Conservation (phyloP, 2,113 vertebrate genomes). For the Melierax canorus region DNA sequence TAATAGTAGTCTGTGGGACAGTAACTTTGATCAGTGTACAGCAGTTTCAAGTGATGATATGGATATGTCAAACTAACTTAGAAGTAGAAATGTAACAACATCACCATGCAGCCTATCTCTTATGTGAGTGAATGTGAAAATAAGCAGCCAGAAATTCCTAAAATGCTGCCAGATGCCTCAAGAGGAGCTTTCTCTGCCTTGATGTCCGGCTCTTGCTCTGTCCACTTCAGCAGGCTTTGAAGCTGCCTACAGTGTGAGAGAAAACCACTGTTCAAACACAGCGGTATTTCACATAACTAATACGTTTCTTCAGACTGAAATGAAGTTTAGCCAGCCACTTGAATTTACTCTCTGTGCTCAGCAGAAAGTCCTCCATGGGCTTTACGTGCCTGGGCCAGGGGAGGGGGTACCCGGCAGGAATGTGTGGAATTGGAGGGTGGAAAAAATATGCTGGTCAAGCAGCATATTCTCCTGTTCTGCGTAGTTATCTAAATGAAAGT, state of each 20-base stretch:
- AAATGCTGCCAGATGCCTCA: neutral
- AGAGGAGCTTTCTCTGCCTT: neutral
- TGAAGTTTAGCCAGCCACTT: neutral
- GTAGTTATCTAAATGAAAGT: neutral
- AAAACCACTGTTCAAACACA: neutral
- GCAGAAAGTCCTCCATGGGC: neutral
- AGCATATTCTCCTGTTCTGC: neutral
- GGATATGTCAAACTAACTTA: neutral
- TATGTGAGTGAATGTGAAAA: neutral
- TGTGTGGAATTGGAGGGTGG: conserved; percentile 28
- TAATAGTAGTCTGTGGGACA: rapidly evolving
- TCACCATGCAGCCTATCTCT: neutral
- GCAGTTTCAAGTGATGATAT: neutral
- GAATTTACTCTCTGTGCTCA: neutral
- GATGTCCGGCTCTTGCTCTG: neutral
- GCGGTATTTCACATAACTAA: neutral
- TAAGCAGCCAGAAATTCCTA: neutral
- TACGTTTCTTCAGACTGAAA: neutral
- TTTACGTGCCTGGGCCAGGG: neutral
- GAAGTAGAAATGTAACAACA: neutral
- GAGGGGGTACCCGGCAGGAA: neutral
- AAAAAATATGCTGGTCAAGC: neutral
- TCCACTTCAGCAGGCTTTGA: neutral
- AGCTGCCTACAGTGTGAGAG: neutral
- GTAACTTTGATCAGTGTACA: neutral